phyloP scores from a whole-genome alignment of 2,113 vertebrate species.

The Bathybates hornii region DNA sequence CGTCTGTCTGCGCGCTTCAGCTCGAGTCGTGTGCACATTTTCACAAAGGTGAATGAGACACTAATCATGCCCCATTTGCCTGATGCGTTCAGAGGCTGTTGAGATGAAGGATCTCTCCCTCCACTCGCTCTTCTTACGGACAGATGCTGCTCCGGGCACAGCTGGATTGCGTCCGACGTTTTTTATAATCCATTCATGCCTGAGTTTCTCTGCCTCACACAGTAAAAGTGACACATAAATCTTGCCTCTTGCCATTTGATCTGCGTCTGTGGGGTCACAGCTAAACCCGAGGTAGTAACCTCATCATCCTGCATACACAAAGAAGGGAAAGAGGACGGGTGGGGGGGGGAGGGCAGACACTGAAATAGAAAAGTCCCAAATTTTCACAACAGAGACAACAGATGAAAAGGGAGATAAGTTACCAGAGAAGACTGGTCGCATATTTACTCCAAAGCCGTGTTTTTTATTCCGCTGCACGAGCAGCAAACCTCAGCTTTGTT shows the following conservation, averaged over 20 bases:
- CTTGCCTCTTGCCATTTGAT: constrained; percentile 19
- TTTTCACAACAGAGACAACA: constrained; percentile 30
- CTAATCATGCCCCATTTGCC: constrained; percentile 55
- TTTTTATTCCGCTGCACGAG: constrained; percentile 51
- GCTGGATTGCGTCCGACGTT: constrained; percentile 48
- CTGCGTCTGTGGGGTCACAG: constrained; percentile 6
- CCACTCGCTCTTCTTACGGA: constrained; percentile 13
- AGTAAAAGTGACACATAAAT: constrained; percentile 42
- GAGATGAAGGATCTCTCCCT: constrained; percentile 26
- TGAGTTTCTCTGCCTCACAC: constrained; percentile 28
- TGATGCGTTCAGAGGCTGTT: constrained; percentile 27
- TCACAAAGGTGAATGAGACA: constrained; percentile 6
- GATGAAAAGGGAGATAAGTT: constrained; percentile 32
- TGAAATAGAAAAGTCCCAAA: constrained; percentile 17
- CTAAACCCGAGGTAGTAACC: constrained; percentile 27
- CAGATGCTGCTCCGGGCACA: constrained; percentile 61
- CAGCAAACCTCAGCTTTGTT: constrained; percentile 6
- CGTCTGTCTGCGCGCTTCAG: background rate
- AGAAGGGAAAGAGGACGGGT: background rate
- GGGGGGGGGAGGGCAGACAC: background rate
- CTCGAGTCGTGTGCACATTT: background rate
- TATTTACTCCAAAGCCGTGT: constrained; percentile 46
- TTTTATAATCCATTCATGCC: constrained; percentile 56
- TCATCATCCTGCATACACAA: constrained; percentile 25
- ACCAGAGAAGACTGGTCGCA: constrained; percentile 30